Evolutionary conservation across 2,888 invertebrate genomes (phyloP), one percentile per base, ranked within the genome.

Genomic region (Meiosimyza decipiens): DNA sequence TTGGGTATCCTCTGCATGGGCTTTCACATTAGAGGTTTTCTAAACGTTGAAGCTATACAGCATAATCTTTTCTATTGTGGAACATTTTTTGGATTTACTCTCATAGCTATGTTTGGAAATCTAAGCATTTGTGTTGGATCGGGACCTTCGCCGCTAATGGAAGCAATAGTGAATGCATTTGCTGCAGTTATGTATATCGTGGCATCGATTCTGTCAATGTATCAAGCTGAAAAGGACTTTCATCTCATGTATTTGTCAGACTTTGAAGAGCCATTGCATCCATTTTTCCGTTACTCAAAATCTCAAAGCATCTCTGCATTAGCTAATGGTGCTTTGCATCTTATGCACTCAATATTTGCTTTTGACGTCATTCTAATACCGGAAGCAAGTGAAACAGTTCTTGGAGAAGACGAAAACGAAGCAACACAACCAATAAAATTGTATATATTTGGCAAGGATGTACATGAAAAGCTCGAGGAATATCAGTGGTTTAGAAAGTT

Each of bases 51-150:
- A 57, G 79, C 79, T 0, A 59, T 80, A 5, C 79, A 80, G 1
- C 81, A 82, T 75, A 73, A 80, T 12, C 75, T 83, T 57, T 74
- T 78, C 6, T 84, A 81, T 72, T 83, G 83, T 68, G 82, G 81
- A 3, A 79, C 82, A 6, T 85, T 80, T 57, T 75, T 79, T 28
- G 80, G 80, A 47, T 84, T 80, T 54, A 77, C 79, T 6, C 13
- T 81, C 5, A 76, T 81, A 12, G 77, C 81, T 11, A 75, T 80
- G 62, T 77, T 82, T n/a, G 81, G 80, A 47, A 79, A 77, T 11
- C 22, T 83, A 11, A 77, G 73, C 68, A 79, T 80, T 28, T 77
- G 74, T n/a, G 70, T 76, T 47, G 76, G 75, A 15, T 65, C 75
- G 33, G 71, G 57, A 6, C 73, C 79, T 1, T 73, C 79, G 6